These are phyloP conservation scores for Eremobia ochroleuca DNA, from an alignment of 2,888 invertebrate genomes.

Conservation along the genomic window DNA sequence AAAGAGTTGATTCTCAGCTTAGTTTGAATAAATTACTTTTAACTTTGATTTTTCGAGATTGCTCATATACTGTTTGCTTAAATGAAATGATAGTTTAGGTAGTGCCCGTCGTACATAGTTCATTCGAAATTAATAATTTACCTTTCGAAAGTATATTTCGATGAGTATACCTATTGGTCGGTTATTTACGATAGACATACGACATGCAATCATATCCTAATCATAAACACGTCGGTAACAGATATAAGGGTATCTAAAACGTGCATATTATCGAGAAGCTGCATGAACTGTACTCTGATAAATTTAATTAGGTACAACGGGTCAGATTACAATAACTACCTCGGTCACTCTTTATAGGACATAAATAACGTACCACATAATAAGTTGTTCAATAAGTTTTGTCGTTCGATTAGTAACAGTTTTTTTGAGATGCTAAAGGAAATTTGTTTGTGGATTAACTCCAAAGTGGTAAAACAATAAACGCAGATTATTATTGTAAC, in stretches of 20 bases:
- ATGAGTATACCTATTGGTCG: background rate
- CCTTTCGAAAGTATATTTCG: background rate
- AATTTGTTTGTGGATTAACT: too few relatives aligned
- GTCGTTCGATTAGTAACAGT: too few relatives aligned
- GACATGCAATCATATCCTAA: background rate
- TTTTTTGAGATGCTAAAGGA: too few relatives aligned
- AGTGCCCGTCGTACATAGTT: too few relatives aligned
- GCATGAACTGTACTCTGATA: background rate
- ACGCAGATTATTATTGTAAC: too few relatives aligned
- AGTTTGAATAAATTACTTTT: too few relatives aligned
- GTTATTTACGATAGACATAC: background rate
- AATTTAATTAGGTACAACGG: background rate
- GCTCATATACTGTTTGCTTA: background rate
- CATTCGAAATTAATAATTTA: background rate
- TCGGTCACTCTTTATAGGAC: background rate
- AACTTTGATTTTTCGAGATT: background rate
- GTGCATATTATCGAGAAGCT: background rate
- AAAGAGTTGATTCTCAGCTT: too few relatives aligned
- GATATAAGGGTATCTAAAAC: constrained; percentile 2
- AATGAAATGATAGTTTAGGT: background rate
- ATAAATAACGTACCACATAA: background rate
- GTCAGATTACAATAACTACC: background rate
- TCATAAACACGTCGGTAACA: background rate
- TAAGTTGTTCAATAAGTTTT: too few relatives aligned
- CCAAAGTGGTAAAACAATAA: too few relatives aligned